Evolutionary conservation across 2,113 vertebrate species (phyloP).

Genomic region (Melospiza georgiana): DNA sequence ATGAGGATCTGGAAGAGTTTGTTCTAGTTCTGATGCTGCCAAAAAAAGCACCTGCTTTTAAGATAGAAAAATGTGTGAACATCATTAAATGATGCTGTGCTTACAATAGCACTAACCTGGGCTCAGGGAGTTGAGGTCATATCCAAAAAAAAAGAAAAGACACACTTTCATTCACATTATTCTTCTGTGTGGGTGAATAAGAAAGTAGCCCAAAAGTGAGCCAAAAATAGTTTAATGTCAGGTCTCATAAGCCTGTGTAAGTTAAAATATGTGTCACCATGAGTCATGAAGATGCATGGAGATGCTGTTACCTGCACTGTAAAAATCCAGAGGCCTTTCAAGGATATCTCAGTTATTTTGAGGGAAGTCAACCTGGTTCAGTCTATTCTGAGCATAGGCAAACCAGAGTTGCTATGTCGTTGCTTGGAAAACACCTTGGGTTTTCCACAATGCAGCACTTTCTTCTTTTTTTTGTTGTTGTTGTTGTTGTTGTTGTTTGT

Average conservation of each 20-base stretch:
- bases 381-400: background rate
- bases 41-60: background rate
- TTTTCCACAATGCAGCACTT: background rate
- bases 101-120: constrained; percentile 6
- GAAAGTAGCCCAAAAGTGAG: constrained; percentile 25
- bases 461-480: background rate
- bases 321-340: constrained; percentile 31
- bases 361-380: background rate
- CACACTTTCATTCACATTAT: constrained; percentile 18
- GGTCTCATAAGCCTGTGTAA: background rate
- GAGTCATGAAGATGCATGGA: constrained; percentile 28
- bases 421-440: background rate
- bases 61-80: background rate
- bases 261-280: constrained; percentile 4
- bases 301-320: constrained; percentile 29
- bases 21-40: background rate
- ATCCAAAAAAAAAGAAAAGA: background rate
- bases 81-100: background rate
- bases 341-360: background rate
- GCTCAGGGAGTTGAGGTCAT: constrained; percentile 13
- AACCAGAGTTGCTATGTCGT: background rate
- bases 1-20: background rate
- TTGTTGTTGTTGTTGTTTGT: background rate
- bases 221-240: constrained; percentile 35
- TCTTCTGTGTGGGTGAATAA: background rate